These are phyloP conservation scores for Enteromius anoplus DNA, from an alignment of 2,797 vertebrate genomes.

Conservation along the genomic window DNA sequence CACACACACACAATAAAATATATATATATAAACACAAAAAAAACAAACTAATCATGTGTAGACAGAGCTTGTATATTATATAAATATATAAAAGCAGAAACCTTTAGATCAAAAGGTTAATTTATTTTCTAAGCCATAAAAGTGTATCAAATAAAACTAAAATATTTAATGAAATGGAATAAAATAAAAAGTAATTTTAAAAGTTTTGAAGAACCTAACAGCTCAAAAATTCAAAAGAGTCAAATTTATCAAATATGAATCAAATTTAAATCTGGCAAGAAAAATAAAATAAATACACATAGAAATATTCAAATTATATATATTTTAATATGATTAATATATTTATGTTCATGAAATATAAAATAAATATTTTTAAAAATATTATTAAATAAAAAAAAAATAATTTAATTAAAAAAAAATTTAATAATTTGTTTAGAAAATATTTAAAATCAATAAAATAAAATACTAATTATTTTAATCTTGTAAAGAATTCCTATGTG, in stretches of 20 bases:
- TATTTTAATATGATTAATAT: too few species aligned
- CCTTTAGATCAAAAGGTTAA: background rate
- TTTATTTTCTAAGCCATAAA: background rate
- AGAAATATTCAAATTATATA: too few species aligned
- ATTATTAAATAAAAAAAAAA: too few species aligned
- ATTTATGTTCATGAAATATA: too few species aligned
- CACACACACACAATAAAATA: too few species aligned
- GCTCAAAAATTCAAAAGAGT: background rate
- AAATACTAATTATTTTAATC: fast-evolving
- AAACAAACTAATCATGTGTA: too few species aligned
- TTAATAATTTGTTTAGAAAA: too few species aligned
- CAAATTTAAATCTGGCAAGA: background rate
- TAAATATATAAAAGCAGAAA: background rate
- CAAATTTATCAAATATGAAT: background rate
- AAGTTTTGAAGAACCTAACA: background rate
- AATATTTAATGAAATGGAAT: background rate
- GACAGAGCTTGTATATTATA: background rate
- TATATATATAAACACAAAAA: too few species aligned
- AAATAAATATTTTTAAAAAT: too few species aligned
- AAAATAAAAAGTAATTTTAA: background rate
- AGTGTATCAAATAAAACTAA: background rate
- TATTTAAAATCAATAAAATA: background rate
- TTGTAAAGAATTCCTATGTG: background rate
- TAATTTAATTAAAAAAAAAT: too few species aligned
- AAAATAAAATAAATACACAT: background rate